phyloP scores from a whole-genome alignment of 1,140 invertebrate genomes.

The Liolophura sinensis region DNA sequence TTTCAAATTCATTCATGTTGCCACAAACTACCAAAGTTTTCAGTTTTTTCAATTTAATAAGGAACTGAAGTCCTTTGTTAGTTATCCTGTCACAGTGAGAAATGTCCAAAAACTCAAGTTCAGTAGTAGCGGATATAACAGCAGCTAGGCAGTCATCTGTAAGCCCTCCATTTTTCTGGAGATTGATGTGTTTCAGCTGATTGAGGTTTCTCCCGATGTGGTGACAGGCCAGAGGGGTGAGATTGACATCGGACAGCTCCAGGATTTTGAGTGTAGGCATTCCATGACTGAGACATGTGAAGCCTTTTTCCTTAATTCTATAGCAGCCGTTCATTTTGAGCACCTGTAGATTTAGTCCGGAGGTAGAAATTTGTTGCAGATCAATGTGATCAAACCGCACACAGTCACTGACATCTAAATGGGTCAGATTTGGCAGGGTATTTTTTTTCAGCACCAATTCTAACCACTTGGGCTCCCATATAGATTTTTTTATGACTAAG shows the following conservation, averaged over 20 bases:
- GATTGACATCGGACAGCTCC: constrained; percentile 21
- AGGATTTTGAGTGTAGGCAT: constrained; percentile 20
- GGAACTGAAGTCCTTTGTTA: too few relatives aligned
- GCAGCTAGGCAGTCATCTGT: constrained; percentile 10
- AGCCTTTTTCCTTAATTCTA: constrained; percentile 20
- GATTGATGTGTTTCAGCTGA: constrained; percentile 19
- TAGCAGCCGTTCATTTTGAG: constrained; percentile 31
- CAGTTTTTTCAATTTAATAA: too few relatives aligned
- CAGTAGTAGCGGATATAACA: background rate
- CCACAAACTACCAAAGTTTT: too few relatives aligned
- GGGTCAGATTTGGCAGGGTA: constrained; percentile 16
- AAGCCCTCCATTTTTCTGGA: constrained; percentile 11
- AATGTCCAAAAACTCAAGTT: too few relatives aligned
- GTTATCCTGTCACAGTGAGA: too few relatives aligned
- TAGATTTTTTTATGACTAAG: constrained; percentile 18
- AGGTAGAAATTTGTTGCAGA: constrained; percentile 20
- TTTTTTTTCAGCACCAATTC: constrained; percentile 1
- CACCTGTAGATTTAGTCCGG: constrained; percentile 11
- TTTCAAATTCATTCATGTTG: too few relatives aligned
- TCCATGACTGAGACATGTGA: constrained; percentile 17
- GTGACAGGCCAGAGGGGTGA: constrained; percentile 23
- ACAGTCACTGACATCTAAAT: constrained; percentile 16
- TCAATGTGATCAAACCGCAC: constrained; percentile 25
- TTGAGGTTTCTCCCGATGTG: constrained; percentile 22
- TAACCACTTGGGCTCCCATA: constrained; percentile 26